These are phyloP conservation scores for Ovibos moschatus DNA, from an alignment of 2,113 vertebrate genomes.

Conservation along the genomic window DNA sequence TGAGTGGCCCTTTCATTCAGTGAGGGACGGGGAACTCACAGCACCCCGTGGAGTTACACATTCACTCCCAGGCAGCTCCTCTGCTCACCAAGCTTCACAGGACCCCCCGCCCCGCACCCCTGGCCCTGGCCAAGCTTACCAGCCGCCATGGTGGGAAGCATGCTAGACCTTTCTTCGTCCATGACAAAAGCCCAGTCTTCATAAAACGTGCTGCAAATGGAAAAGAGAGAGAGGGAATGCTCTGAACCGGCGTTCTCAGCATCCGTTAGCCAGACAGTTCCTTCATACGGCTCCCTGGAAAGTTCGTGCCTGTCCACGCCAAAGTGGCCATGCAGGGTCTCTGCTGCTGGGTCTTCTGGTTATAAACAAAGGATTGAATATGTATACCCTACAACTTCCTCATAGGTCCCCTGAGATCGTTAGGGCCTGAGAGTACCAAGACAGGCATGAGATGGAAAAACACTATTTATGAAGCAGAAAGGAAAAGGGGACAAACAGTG, in stretches of 20 bases:
- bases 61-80: neutral
- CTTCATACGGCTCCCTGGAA: neutral
- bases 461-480: neutral
- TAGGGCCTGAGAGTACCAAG: neutral
- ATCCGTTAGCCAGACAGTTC: neutral
- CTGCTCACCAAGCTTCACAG: neutral
- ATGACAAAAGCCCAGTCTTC: constrained; percentile 98
- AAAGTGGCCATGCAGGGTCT: neutral
- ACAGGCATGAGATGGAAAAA: constrained; percentile 11
- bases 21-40: neutral
- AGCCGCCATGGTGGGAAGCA: constrained; percentile 98
- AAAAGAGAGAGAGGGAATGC: neutral
- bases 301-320: neutral
- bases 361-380: neutral
- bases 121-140: constrained; percentile 80
- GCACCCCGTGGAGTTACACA: neutral
- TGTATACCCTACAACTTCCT: neutral
- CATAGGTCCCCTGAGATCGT: neutral
- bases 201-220: constrained; percentile 89
- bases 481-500: neutral
- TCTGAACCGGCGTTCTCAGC: neutral
- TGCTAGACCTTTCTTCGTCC: constrained; percentile 96
- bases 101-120: neutral
- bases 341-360: neutral
- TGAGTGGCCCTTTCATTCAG: neutral